phyloP scores from a whole-genome alignment of 1,140 invertebrate species.

The Pemphigus obesinymphae region DNA sequence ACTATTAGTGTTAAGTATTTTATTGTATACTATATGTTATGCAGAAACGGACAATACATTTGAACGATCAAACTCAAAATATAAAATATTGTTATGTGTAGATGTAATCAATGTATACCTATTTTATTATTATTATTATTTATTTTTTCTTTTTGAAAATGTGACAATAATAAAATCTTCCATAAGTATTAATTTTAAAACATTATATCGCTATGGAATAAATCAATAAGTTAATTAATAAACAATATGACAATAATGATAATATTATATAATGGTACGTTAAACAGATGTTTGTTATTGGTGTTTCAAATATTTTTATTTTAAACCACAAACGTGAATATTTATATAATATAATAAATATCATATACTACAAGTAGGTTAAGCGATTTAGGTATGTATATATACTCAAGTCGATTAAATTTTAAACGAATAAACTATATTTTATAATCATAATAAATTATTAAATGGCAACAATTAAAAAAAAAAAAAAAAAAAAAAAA shows the following conservation, averaged over 20 bases:
- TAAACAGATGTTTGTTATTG: background rate
- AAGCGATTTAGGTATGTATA: too few species aligned
- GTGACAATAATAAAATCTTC: background rate
- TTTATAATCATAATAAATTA: too few species aligned
- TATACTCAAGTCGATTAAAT: too few species aligned
- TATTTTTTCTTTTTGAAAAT: background rate
- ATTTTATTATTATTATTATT: background rate
- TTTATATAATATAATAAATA: too few species aligned
- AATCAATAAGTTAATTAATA: background rate
- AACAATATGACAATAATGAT: background rate
- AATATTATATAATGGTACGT: background rate
- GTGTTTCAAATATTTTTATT: background rate
- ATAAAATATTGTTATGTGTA: background rate
- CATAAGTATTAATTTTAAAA: background rate
- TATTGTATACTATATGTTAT: background rate
- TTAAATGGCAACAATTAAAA: too few species aligned
- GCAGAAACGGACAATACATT: conserved; percentile 1
- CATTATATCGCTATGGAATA: background rate
- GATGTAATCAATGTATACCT: background rate
- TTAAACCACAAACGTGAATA: background rate
- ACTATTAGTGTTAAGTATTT: background rate
- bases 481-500: too few species aligned
- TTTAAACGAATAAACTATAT: too few species aligned
- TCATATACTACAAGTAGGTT: too few species aligned
- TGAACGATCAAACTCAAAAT: background rate